These are phyloP conservation scores for Eristalis intricaria DNA, from an alignment of 2,888 invertebrate genomes.

Conservation along the genomic window DNA sequence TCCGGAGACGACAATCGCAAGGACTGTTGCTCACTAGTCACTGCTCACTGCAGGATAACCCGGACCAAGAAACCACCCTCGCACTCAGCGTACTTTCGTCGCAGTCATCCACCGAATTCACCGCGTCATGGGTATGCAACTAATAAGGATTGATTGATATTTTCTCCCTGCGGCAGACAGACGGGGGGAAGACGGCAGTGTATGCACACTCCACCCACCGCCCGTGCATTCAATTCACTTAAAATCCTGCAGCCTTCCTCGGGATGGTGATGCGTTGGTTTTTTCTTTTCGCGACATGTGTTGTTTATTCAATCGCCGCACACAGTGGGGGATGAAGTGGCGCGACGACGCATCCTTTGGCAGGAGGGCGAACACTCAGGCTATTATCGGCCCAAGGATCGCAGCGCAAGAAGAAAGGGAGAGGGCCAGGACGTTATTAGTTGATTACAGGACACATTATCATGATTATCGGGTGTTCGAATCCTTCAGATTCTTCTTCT, in stretches of 20 bases:
- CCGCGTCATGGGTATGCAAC: conserved; percentile 62
- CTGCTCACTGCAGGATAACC: neutral
- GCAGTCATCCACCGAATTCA: conserved; percentile 49
- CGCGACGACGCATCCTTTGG: conserved; percentile 49
- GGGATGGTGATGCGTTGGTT: conserved; percentile 36
- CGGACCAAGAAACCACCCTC: conserved; percentile 33
- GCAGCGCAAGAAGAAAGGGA: conserved; percentile 15
- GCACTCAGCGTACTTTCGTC: conserved; percentile 13
- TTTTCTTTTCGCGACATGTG: conserved; percentile 73
- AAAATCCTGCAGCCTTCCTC: conserved; percentile 49
- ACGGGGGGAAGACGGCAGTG: neutral
- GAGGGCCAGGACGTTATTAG: conserved; percentile 79
- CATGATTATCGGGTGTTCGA: conserved; percentile 81
- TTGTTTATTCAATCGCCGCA: conserved; percentile 73
- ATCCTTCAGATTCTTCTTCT: conserved; percentile 55
- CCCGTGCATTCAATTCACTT: conserved; percentile 64
- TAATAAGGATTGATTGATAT: conserved; percentile 71
- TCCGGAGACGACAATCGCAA: neutral
- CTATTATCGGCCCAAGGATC: conserved; percentile 63
- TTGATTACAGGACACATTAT: conserved; percentile 82
- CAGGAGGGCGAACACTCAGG: conserved; percentile 39
- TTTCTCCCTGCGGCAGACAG: neutral
- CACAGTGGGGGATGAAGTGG: conserved; percentile 56
- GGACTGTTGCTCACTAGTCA: conserved; percentile 50
- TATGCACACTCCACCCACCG: neutral